Evolutionary conservation across 2,797 vertebrate genomes (phyloP).

Genomic region (Gymnothorax javanicus): DNA sequence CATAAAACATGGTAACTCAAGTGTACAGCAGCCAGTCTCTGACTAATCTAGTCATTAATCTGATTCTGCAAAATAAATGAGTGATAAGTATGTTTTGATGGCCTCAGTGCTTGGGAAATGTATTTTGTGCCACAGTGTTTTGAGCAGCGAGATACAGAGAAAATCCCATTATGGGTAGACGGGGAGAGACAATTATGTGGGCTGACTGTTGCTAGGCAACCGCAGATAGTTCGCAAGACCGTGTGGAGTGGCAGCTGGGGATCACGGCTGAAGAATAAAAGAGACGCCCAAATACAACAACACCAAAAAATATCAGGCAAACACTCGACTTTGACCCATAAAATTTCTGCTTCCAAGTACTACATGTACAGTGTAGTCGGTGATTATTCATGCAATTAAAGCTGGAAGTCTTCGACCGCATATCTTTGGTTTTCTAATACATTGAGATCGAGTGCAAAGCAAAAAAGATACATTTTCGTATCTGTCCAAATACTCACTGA

Average conservation of each 20-base stretch:
- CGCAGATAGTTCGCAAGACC: constrained; percentile 16
- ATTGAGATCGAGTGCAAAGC: too few relatives aligned
- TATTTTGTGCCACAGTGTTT: not conserved
- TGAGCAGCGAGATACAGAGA: not conserved
- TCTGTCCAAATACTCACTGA: not conserved
- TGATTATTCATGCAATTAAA: too few relatives aligned
- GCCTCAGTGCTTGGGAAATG: not conserved
- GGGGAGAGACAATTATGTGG: constrained; percentile 26
- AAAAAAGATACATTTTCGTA: not conserved
- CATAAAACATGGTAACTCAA: not conserved
- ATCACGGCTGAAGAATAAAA: constrained; percentile 12
- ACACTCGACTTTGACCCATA: not conserved
- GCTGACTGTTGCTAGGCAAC: constrained; percentile 33
- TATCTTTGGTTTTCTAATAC: not conserved
- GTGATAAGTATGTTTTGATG: not conserved
- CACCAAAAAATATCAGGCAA: not conserved
- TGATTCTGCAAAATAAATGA: not conserved
- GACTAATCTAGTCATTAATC: not conserved
- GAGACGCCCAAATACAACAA: not conserved
- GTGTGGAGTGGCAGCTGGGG: constrained; percentile 6
- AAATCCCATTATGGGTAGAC: constrained; percentile 21
- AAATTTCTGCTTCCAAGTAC: not conserved
- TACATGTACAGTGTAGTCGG: too few relatives aligned
- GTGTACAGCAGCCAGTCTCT: not conserved
- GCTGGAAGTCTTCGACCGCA: not conserved